These are phyloP conservation scores for Panulirus ornatus DNA, from an alignment of 1,140 invertebrate genomes.

Conservation along the genomic window DNA sequence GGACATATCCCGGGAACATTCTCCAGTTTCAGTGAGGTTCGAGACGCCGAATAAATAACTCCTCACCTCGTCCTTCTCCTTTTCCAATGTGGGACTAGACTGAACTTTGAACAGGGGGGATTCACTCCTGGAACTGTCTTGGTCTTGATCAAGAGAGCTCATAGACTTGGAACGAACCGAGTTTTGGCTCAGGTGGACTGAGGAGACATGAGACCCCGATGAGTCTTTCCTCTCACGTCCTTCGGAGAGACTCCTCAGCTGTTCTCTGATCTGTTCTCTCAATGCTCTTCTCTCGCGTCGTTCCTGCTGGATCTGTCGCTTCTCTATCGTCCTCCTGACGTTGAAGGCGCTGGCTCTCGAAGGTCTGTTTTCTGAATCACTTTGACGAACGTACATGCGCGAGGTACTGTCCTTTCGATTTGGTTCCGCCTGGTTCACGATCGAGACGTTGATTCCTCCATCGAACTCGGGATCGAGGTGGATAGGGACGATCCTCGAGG, in stretches of 20 bases:
- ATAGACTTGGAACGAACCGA: constrained; percentile 74
- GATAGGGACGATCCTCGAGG: constrained; percentile 32
- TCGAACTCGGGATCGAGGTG: constrained; percentile 41
- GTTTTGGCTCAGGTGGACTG: constrained; percentile 60
- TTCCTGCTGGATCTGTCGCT: constrained; percentile 74
- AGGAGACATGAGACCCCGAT: constrained; percentile 64
- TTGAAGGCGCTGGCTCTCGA: constrained; percentile 74
- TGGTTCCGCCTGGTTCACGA: constrained; percentile 55
- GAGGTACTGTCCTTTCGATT: constrained; percentile 54
- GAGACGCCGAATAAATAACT: constrained; percentile 69
- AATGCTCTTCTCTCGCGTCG: constrained; percentile 66
- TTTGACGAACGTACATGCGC: constrained; percentile 74
- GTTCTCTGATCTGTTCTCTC: constrained; percentile 65
- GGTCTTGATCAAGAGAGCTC: constrained; percentile 74
- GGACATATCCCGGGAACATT: not conserved
- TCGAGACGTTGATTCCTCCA: constrained; percentile 68
- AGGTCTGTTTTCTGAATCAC: constrained; percentile 72
- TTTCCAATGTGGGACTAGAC: constrained; percentile 71
- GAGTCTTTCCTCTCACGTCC: constrained; percentile 65
- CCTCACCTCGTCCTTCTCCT: constrained; percentile 71
- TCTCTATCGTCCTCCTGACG: constrained; percentile 73
- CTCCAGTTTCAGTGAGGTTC: constrained; percentile 62
- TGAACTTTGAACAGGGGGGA: constrained; percentile 73
- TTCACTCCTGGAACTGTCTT: constrained; percentile 68
- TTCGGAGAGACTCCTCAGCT: constrained; percentile 70